phyloP scores from a whole-genome alignment of 1,140 invertebrate genomes.

The Rhopalosiphum padi region DNA sequence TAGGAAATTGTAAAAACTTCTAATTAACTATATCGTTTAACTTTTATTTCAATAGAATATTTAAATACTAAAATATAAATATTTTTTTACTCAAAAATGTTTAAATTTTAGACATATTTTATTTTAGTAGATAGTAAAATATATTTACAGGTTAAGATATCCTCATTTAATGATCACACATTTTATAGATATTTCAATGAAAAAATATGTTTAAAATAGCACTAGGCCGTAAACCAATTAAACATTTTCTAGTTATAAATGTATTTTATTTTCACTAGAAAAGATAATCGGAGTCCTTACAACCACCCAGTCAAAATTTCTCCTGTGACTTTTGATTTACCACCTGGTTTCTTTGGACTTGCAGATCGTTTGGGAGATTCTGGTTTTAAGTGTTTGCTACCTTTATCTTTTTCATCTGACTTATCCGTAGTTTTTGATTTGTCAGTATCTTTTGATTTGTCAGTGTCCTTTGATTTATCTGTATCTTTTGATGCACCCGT shows the following conservation, averaged over 20 bases:
- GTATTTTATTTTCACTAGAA: neutral
- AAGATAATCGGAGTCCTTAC: slow-evolving; percentile 62
- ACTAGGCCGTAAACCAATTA: neutral
- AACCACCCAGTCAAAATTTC: slow-evolving; percentile 74
- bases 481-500: too few relatives aligned
- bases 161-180: neutral
- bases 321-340: slow-evolving; percentile 73
- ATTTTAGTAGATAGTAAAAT: neutral
- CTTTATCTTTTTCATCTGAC: slow-evolving; percentile 56
- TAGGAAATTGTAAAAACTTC: neutral
- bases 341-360: slow-evolving; percentile 66
- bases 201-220: neutral
- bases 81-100: too few relatives aligned
- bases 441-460: neutral
- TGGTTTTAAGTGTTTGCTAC: slow-evolving; percentile 28
- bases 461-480: neutral
- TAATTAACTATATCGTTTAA: neutral
- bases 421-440: neutral
- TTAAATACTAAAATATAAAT: too few relatives aligned
- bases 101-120: neutral
- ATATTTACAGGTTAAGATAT: neutral
- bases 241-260: neutral
- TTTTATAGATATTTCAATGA: neutral
- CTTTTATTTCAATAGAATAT: neutral
- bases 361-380: slow-evolving; percentile 59